Conservation (phyloP, 2,888 invertebrate species). For the Diaphora mendica region DNA sequence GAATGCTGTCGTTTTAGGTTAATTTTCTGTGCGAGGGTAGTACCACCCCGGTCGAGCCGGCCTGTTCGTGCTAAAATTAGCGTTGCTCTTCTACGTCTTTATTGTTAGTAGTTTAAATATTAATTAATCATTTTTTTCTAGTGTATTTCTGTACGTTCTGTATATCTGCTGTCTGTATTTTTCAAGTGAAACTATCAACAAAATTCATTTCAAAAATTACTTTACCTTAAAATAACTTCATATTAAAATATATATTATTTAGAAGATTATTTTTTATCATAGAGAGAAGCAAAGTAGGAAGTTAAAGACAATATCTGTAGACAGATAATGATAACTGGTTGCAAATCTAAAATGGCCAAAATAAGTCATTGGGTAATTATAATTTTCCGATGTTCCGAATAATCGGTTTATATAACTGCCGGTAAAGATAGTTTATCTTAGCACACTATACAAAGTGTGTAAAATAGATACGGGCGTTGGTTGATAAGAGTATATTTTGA, state of each 20-base stretch:
- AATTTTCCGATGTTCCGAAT: constrained; percentile 19
- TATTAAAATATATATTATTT: constrained; percentile 1
- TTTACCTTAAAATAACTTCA: not conserved
- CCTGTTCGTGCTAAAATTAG: too few species aligned
- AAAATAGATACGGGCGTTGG: not conserved
- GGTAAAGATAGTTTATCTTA: constrained; percentile 16
- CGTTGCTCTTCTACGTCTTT: too few species aligned
- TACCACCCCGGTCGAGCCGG: too few species aligned
- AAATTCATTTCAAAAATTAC: not conserved
- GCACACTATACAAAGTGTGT: constrained; percentile 18
- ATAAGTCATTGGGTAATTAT: constrained; percentile 36
- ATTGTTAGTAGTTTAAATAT: too few species aligned
- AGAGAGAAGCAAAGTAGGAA: not conserved
- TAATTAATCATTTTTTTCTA: too few species aligned
- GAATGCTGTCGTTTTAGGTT: too few species aligned
- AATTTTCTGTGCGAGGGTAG: too few species aligned
- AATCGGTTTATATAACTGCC: constrained; percentile 30
- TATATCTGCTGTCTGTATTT: too few species aligned
- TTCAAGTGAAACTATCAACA: too few species aligned
- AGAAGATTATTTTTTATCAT: not conserved
- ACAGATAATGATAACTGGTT: not conserved
- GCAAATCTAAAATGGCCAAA: constrained; percentile 28
- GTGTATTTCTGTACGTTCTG: too few species aligned
- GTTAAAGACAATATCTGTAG: constrained; percentile 3
- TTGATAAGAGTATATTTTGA: not conserved